Base-by-base conservation (phyloP, 1,140 invertebrate species). In the Asobara japonica region DNA sequence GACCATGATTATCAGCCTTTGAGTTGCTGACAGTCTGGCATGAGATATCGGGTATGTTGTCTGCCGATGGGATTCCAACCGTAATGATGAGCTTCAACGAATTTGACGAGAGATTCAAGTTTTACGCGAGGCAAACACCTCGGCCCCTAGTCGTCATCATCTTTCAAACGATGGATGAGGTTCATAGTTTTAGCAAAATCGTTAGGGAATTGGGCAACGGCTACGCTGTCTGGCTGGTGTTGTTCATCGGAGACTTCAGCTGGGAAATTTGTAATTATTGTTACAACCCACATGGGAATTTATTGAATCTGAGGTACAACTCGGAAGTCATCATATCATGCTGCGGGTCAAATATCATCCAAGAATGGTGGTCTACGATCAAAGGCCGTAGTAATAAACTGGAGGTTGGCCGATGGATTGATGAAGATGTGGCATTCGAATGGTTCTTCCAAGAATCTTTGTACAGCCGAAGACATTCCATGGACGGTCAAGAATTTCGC, bases 261-360 rank as follows among this genome's bases (percentile, higher is more conserved):
- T 30, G 41, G 16, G 25, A 65, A 0, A n/a, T 75, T n/a, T 27
- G 65, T 8, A 1, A 60, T 10, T 38, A 73, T 41, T 81, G 79
- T 45, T 22, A 11, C 8, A 22, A 60, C 18, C 76, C 79, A 1
- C 20, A 10, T 1, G 64, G 38, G 3, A 80, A 80, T 36, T 22
- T 69, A 30, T 76, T 80, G 33, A 60, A 74, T 41, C 25, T 81
- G 0, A 38, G 29, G 8, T 77, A 79, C 60, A 60, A 74, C 31
- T 79, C 80, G 11, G 74, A 77, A 25, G 78, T 80, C 77, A 11
- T 81, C 18, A 69, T 79, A 0, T 18, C 77, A 2, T 80, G 80
- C 25, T 76, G 76, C n/a, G n/a, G 70, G 18, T 22, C 65, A 8
- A 62, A 65, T 5, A 13, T 69, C 1, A 6, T 81, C 3, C 61